Evolutionary conservation across 2,797 vertebrate genomes (phyloP), one percentile per base, ranked within the genome.

Genomic region (Fundulus diaphanus): DNA sequence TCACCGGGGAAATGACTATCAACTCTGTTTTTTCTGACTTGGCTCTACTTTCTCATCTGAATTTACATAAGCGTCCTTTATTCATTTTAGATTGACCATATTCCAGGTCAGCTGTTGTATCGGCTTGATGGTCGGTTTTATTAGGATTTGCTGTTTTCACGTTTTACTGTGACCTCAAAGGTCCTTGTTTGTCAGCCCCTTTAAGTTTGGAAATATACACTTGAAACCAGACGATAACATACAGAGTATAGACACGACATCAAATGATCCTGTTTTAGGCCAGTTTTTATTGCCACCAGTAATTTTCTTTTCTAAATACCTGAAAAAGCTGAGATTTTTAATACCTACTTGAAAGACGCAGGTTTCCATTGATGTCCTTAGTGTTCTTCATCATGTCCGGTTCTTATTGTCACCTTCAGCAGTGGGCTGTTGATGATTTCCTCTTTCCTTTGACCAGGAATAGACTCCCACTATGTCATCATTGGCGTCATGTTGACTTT

Each of bases 1-100:
- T 88, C 87, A 74, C 84, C 42, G 61, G 77, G 73, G 81, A 86
- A 84, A 79, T 75, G 75, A 80, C 73, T 67, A 40, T 80, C 48
- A 11, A 70, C 37, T 22, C 22, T 15, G 22, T n/a, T 75, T 75
- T 42, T 7, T 63, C 74, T 67, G 59, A 78, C 61, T 20, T 24
- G 35, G n/a, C 29, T 78, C 20, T 31, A 63, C 72, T 80, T 73
- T 73, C 74, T 77, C 52, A 71, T 65, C 42, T 78, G 3, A 44
- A 70, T 81, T 72, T 68, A 0, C 79, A 65, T 70, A 61, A 54
- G 20, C 72, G 16, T 24, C 74, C 9, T 77, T 74, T 8, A 51
- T 73, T n/a, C 80, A 31, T 67, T 12, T 79, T 27, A 48, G 31
- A 13, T 76, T 42, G 1, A 22, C 44, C 31, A n/a, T 1, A 0